Evolutionary conservation across 1,140 invertebrate species (phyloP).

Genomic region (Caerostris darwini): DNA sequence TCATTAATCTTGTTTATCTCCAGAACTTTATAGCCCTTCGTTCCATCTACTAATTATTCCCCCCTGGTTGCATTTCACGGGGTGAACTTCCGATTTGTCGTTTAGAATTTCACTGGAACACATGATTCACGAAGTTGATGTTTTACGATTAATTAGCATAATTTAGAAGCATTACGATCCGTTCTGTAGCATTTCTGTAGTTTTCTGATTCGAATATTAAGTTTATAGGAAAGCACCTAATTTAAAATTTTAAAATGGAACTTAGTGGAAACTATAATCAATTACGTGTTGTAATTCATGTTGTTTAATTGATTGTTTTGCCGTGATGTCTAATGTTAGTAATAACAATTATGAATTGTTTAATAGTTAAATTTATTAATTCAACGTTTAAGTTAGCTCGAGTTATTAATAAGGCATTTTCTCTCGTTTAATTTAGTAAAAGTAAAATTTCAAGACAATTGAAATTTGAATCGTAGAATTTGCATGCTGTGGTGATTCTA

Average conservation of each 20-base stretch:
- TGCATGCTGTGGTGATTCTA: too few species aligned
- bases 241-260: not conserved
- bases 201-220: not conserved
- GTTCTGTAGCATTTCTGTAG: not conserved
- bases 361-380: too few species aligned
- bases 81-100: not conserved
- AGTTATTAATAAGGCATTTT: not conserved
- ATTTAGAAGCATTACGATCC: not conserved
- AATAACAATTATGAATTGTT: too few species aligned
- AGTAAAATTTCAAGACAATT: not conserved
- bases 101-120: not conserved
- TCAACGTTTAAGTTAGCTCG: too few species aligned
- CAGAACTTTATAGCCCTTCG: not conserved
- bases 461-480: not conserved
- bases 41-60: not conserved
- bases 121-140: not conserved
- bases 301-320: not conserved
- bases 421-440: not conserved
- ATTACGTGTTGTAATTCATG: not conserved
- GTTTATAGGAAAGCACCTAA: not conserved
- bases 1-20: not conserved
- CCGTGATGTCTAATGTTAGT: too few species aligned
- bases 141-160: not conserved
- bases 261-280: not conserved
- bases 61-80: not conserved